Base-by-base conservation (phyloP, 2,113 vertebrate genomes). In the Rhabdornis inornatus region DNA sequence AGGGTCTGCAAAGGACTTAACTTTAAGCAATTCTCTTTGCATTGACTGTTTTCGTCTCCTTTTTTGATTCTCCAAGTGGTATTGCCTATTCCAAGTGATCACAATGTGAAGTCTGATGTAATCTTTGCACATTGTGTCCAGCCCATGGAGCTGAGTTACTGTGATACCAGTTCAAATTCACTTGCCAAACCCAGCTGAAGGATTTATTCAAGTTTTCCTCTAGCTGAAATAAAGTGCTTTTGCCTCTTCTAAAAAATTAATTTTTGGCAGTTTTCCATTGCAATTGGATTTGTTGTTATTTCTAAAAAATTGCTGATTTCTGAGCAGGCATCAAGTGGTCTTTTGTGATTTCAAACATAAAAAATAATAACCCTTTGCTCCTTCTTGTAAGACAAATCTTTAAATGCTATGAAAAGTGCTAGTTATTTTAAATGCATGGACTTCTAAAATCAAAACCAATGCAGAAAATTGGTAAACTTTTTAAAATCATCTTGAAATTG, bases 161-260 rank as follows among this genome's bases (percentile, higher is more conserved):
- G 7, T 0, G 0, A 37, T 77, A 33, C 55, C 3, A 4, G 40
- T 61, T 93, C 59, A 59, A 53, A 52, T 35, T 53, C n/a, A 30
- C 33, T 55, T 4, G 1, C 87, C 71, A 70, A 83, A 74, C 44
- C 22, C 45, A 52, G 31, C 10, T 80, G 71, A 78, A 84, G 63
- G 65, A 59, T 69, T 85, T 70, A 49, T n/a, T 85, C 37, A 30
- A 11, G 40, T 23, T 89, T 78, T 66, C 76, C 56, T 39, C 28
- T 23, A 14, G 59, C 39, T 86, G 85, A 74, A 81, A 78, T 52
- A 21, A 71, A 70, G 30, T 20, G 18, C 20, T 86, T 89, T 80
- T 71, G 33, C 37, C 27, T 55, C 35, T 37, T 75, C 56, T 52
- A 17, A 76, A 76, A 84, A 70, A 55, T 8, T 22, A 59, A 63